A percentile compares a stretch with the other conserved stretches of the same genome.
These are phyloP conservation scores for Amaurobius ferox DNA, from an alignment of 2,888 invertebrate species.

Conservation along the genomic window DNA sequence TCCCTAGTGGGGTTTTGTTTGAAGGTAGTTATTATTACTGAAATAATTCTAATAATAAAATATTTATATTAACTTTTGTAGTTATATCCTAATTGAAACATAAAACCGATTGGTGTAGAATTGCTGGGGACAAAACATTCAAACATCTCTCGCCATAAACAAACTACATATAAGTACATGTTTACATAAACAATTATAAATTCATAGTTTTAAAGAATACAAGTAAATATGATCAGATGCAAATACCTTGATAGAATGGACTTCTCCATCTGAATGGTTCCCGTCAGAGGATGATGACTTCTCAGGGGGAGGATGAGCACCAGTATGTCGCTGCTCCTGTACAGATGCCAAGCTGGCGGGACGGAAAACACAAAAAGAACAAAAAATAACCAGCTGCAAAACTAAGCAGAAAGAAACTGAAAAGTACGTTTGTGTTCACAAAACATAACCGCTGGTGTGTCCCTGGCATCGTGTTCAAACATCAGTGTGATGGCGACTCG, in stretches of 20 bases:
- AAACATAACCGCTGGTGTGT: constrained; percentile 69
- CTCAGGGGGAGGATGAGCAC: constrained; percentile 78
- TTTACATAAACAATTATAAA: too few species aligned
- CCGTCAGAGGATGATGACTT: constrained; percentile 74
- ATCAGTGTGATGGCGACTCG: constrained; percentile 70
- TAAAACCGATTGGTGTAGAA: too few species aligned
- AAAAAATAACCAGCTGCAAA: constrained; percentile 69
- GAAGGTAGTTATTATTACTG: too few species aligned
- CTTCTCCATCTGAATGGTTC: constrained; percentile 73
- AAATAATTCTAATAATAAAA: too few species aligned
- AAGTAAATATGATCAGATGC: too few species aligned
- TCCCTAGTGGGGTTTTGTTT: too few species aligned
- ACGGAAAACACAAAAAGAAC: constrained; percentile 56
- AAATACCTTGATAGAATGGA: constrained; percentile 68
- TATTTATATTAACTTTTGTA: too few species aligned
- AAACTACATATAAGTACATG: too few species aligned
- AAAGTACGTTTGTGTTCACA: constrained; percentile 66
- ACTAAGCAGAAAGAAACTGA: constrained; percentile 64
- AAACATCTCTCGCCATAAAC: too few species aligned
- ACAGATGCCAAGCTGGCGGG: constrained; percentile 91
- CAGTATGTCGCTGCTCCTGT: constrained; percentile 88
- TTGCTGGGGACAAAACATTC: too few species aligned
- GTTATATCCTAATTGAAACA: too few species aligned
- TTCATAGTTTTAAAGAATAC: too few species aligned
- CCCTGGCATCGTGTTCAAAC: constrained; percentile 72